Base-by-base conservation (phyloP, 2,113 vertebrate genomes). In the Callospermophilus lateralis region DNA sequence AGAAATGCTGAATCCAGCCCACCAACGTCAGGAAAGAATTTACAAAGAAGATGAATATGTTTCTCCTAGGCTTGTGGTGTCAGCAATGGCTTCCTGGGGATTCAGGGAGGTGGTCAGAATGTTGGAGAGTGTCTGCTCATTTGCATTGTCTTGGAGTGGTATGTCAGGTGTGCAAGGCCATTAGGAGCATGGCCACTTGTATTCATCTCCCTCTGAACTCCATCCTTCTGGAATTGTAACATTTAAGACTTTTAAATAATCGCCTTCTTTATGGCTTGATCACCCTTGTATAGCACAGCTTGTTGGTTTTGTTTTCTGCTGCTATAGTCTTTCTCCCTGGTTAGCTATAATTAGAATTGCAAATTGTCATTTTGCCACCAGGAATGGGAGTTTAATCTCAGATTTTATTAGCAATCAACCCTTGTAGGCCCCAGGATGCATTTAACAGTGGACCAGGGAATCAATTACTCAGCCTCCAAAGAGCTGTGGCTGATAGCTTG, bases 341-440 rank as follows among this genome's bases (percentile, higher is more conserved):
- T 88, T 93, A 95, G 58, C 73, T 28, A 6, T 84, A 97, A 97
- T 30, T 95, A 28, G 93, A 93, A 93, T 48, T 93, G 7, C 88
- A 94, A 97, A 95, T 81, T 84, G 26, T 81, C 90, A 90, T 94
- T 87, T 83, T 90, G 42, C 45, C 89, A 89, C 61, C 34, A 96
- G 42, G 28, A 72, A 77, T 84, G 42, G 73, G 92, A 97, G 51
- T 86, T 89, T 51, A 20, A 84, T 97, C 37, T 92, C 72, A 86
- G 65, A 34, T 61, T 97, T 26, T 55, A 93, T 86, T 97, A 95
- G 90, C 77, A 96, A 90, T 51, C 26, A 89, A 1, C 9, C 81
- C 6, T 76, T 97, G 10, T 79, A 51, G 48, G 78, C 45, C 63
- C 37, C 93, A 16, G 61, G 4, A 32, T 76, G 3, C 70, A 20